Evolutionary conservation across 2,113 vertebrate species (phyloP), one percentile per base, ranked within the genome.

Genomic region (Catharus bicknelli): DNA sequence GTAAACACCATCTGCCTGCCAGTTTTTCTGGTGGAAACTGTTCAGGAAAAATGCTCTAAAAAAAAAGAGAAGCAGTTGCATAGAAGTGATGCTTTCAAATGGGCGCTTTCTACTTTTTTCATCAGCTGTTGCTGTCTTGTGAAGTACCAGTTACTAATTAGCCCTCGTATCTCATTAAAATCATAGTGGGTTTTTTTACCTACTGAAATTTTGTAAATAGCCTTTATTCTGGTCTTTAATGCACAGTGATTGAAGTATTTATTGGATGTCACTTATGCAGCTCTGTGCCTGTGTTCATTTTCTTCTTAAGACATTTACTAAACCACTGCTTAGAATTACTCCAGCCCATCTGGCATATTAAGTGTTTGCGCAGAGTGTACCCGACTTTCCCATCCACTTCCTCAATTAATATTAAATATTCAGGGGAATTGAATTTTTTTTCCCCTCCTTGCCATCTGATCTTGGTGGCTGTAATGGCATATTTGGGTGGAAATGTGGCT

Each of bases 241-340:
- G 81, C 66, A n/a, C 1, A 8, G 57, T 93, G 94, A 95, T 93
- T 95, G 92, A 90, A 89, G 86, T 54, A 84, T 93, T 96, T 95
- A 94, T 92, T 93, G 95, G 90, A 47, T 90, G 86, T 83, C 86
- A 87, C 92, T 96, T 92, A 77, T 61, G 90, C 94, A 90, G 90
- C 88, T 92, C 83, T 55, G 80, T 83, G 88, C 69, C 86, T 92
- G 86, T 1, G 2, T 85, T 94, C 77, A 32, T 94, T 94, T 88
- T 83, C 95, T 88, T 92, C 88, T 93, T 53, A 86, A 95, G 91
- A 69, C 83, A 18, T 92, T 95, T 79, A 57, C 74, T 69, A 69
- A 96, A 76, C 88, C 29, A 11, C 78, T 82, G 90, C 90, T 94
- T 78, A 88, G 83, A 86, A 90, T 95, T 74, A 54, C 83, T 91